Evolutionary conservation across 2,888 invertebrate species (phyloP).

Genomic region (Drosophila ezoana): DNA sequence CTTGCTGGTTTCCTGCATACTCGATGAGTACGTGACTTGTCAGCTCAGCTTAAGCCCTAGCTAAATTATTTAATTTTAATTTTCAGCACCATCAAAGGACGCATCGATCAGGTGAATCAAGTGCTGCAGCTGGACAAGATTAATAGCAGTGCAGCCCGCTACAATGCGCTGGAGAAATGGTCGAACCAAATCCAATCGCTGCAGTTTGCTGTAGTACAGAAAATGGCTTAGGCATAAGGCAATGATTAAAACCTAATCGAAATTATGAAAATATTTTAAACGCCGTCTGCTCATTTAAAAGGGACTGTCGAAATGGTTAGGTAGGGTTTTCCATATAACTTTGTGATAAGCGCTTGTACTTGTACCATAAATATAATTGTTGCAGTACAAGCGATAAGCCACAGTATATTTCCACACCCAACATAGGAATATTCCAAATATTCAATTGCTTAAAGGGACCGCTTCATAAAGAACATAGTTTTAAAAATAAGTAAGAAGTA

Average conservation of each 20-base stretch:
- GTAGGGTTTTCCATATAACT: not conserved
- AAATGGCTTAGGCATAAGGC: constrained; percentile 90
- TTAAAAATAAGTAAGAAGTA: too few relatives aligned
- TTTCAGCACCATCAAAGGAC: constrained; percentile 91
- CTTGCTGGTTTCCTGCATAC: constrained; percentile 97
- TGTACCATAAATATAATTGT: not conserved
- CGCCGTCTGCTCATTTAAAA: not conserved
- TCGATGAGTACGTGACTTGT: constrained; percentile 92
- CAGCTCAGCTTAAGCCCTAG: too few relatives aligned
- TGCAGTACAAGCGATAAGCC: constrained; percentile 11
- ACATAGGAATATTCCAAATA: not conserved
- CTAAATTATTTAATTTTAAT: not conserved
- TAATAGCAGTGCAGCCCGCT: constrained; percentile 93
- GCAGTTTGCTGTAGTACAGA: constrained; percentile 95
- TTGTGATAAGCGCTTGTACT: constrained; percentile 10
- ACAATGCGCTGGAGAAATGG: constrained; percentile 98
- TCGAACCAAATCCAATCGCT: constrained; percentile 94
- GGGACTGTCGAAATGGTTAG: not conserved
- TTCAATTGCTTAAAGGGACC: not conserved
- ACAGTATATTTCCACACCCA: not conserved
- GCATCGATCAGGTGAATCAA: constrained; percentile 97
- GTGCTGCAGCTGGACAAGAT: constrained; percentile 94
- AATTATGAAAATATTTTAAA: constrained; percentile 22
- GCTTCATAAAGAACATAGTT: not conserved
- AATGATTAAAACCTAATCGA: constrained; percentile 25